Evolutionary conservation across 2,888 invertebrate species (phyloP).

Genomic region (Terebella lapidaria): DNA sequence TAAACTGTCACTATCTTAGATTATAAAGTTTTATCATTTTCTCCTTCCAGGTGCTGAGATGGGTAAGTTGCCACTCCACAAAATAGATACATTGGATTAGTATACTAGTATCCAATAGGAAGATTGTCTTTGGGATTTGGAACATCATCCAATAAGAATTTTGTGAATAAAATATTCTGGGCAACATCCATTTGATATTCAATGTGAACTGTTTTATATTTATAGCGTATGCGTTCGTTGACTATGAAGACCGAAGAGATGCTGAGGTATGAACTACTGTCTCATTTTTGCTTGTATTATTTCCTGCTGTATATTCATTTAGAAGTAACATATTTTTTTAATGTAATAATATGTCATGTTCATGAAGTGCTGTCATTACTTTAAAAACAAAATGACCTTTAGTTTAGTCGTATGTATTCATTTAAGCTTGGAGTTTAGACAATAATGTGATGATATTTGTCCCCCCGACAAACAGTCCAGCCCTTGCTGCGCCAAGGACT

Average conservation of each 20-base stretch:
- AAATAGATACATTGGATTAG: too few relatives aligned
- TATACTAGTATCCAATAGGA: too few relatives aligned
- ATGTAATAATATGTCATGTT: background rate
- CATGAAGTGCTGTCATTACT: background rate
- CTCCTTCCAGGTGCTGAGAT: conserved; percentile 4
- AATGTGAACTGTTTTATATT: too few relatives aligned
- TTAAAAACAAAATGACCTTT: background rate
- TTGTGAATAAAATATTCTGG: background rate
- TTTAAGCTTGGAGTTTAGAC: background rate
- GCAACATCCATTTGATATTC: too few relatives aligned
- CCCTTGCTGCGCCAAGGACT: background rate
- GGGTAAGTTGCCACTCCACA: background rate
- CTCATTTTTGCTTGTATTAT: background rate
- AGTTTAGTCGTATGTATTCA: background rate
- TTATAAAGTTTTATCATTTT: too few relatives aligned
- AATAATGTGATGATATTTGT: background rate
- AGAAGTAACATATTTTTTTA: background rate
- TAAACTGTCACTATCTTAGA: too few relatives aligned
- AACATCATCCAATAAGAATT: background rate
- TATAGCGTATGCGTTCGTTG: conserved; percentile 55
- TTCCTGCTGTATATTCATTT: background rate
- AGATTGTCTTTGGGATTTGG: too few relatives aligned
- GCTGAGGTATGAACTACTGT: conserved; percentile 46
- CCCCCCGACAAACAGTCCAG: background rate
- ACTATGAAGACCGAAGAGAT: conserved; percentile 54